These are phyloP conservation scores for Mus minutoides DNA, from an alignment of 2,797 vertebrate genomes.

Conservation along the genomic window DNA sequence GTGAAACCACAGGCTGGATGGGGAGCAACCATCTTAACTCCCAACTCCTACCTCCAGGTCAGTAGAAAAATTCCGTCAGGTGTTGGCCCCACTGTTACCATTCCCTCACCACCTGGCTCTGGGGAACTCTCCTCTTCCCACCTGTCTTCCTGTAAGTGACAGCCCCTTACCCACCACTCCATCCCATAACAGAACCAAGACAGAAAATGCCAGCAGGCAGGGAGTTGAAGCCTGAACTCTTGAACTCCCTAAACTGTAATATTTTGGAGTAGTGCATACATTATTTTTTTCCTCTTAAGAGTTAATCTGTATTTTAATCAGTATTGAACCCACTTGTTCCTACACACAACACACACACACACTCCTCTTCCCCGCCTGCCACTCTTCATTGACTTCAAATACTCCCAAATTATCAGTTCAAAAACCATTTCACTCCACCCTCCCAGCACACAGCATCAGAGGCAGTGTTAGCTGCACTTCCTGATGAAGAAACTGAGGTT, in stretches of 20 bases:
- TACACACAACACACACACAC: background rate
- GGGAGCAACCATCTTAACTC: background rate
- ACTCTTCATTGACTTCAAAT: background rate
- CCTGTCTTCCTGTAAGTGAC: background rate
- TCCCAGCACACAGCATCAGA: background rate
- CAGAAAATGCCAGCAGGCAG: background rate
- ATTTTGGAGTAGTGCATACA: background rate
- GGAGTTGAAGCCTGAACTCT: background rate
- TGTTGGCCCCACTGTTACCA: background rate
- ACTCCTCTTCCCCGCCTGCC: background rate
- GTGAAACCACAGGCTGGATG: background rate
- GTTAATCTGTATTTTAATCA: background rate
- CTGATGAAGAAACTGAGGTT: slow-evolving; percentile 16
- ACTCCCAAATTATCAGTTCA: slow-evolving; percentile 16
- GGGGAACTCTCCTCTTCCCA: background rate
- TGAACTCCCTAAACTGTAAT: slow-evolving; percentile 10
- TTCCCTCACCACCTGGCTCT: background rate
- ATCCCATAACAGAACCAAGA: background rate
- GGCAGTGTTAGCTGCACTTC: background rate
- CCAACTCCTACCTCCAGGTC: background rate
- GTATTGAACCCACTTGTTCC: slow-evolving; percentile 32
- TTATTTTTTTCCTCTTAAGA: background rate
- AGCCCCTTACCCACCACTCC: background rate
- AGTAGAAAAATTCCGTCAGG: background rate
- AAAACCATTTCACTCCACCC: slow-evolving; percentile 3